Base-by-base conservation (phyloP, 2,113 vertebrate species). In the Polypterus bichir region DNA sequence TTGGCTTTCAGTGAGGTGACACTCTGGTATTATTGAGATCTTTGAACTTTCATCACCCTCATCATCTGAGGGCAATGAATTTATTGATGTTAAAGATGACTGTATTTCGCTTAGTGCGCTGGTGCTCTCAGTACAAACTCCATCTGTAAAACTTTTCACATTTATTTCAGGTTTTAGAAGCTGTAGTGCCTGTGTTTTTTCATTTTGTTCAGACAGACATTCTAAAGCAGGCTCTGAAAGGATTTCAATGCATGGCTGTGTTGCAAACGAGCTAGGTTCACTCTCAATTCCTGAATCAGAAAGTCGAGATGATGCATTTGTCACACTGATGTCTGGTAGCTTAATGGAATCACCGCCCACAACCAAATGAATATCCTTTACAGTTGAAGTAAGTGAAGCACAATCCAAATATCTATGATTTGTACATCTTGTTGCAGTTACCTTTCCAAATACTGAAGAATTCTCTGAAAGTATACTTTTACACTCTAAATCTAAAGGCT, bases 11-110 rank as follows among this genome's bases (percentile, higher is more conserved):
- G 71, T 86, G 66, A 81, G 67, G 52, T 83, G 79, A 59, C 73
- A 74, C 59, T 84, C 82, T 53, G 81, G 79, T 67, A 75, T 61
- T 63, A 79, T 0, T 66, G 83, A 83, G 66, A 80, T 76, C 71
- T 82, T 88, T 46, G 86, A 91, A 70, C 74, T 87, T 59, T 91
- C 85, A 72, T 93, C 93, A 0, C 83, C 87, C 66, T 98, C 95
- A 61, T 97, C 92, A 67, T 96, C 92, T 58, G 93, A 97, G 62
- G 96, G 94, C 48, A 98, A 76, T 27, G 95, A 97, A 71, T 96
- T 97, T 74, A 97, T 97, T 47, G 96, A 99, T n/a, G 95, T 97
- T 64, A 99, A 78, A 44, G 96, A 99, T 49, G 95, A 99, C 67
- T 97, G 94, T 67, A 95, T 93, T 72, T 91, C 94, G 68, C 94